Evolutionary conservation across 1,140 invertebrate species (phyloP).

Genomic region (Cydia fagiglandana): DNA sequence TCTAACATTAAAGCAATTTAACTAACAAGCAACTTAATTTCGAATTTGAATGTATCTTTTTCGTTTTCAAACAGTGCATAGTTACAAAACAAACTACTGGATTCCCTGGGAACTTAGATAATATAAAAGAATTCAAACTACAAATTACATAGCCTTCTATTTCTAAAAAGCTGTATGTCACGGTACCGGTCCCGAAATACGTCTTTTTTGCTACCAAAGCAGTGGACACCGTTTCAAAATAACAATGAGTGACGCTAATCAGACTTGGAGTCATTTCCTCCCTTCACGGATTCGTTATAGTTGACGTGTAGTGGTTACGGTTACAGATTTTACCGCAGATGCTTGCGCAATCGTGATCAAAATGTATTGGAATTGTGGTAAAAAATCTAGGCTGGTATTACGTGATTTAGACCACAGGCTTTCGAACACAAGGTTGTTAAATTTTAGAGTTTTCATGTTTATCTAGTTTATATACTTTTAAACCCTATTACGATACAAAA

Average conservation of each 20-base stretch:
- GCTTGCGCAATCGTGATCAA: background rate
- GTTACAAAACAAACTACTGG: background rate
- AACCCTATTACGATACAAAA: no score
- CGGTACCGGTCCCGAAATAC: background rate
- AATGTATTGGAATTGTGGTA: conserved; percentile 10
- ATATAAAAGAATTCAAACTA: background rate
- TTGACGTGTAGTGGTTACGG: conserved; percentile 10
- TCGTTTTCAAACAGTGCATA: background rate
- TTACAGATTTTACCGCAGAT: background rate
- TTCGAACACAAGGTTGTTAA: background rate
- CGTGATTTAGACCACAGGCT: background rate
- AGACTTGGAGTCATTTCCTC: background rate
- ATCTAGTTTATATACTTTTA: no score
- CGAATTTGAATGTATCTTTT: background rate
- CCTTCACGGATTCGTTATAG: conserved; percentile 11
- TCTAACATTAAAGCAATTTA: no score
- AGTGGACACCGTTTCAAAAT: conserved; percentile 2
- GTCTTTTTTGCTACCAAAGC: background rate
- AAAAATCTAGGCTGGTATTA: conserved; percentile 5
- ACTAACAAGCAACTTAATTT: background rate
- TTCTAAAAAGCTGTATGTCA: background rate
- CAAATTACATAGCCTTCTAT: background rate
- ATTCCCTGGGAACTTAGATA: background rate
- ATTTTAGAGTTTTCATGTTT: no score
- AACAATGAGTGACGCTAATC: conserved; percentile 20